These are phyloP conservation scores for Uloborus diversus DNA, from an alignment of 1,140 invertebrate species.

Conservation along the genomic window DNA sequence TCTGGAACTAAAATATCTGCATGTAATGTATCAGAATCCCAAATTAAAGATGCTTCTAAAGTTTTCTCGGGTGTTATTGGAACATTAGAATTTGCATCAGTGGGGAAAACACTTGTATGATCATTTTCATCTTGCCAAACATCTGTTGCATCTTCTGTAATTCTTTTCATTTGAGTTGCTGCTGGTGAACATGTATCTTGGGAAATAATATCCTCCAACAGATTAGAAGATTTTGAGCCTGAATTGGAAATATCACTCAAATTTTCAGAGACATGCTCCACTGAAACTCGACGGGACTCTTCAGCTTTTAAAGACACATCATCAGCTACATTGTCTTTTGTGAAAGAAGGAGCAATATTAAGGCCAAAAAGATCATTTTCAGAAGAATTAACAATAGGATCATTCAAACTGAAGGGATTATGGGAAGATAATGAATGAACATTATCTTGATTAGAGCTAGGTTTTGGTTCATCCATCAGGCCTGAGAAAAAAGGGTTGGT, in stretches of 20 bases:
- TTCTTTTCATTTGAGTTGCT: neutral
- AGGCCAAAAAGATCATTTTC: conserved; percentile 39
- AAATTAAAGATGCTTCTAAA: neutral
- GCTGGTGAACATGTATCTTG: neutral
- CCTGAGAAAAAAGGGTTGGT: conserved; percentile 42
- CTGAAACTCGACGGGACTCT: conserved; percentile 9
- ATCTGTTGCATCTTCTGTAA: neutral
- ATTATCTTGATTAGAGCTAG: conserved; percentile 5
- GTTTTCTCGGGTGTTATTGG: neutral
- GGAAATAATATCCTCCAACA: neutral
- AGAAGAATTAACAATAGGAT: neutral
- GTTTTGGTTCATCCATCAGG: neutral
- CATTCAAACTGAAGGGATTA: conserved; percentile 40
- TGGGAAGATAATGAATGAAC: conserved; percentile 9
- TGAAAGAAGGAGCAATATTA: conserved; percentile 18
- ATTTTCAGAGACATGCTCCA: neutral
- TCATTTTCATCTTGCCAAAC: conserved; percentile 20
- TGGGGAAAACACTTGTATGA: neutral
- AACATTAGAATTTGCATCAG: neutral
- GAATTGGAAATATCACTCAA: neutral
- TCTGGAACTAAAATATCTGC: conserved; percentile 25
- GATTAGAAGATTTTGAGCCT: neutral
- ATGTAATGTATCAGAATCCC: neutral
- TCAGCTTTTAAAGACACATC: conserved; percentile 13
- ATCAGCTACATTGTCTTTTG: conserved; percentile 21